Evolutionary conservation across 2,113 vertebrate genomes (phyloP), one percentile per base, ranked within the genome.

Genomic region (Dinomys branickii): DNA sequence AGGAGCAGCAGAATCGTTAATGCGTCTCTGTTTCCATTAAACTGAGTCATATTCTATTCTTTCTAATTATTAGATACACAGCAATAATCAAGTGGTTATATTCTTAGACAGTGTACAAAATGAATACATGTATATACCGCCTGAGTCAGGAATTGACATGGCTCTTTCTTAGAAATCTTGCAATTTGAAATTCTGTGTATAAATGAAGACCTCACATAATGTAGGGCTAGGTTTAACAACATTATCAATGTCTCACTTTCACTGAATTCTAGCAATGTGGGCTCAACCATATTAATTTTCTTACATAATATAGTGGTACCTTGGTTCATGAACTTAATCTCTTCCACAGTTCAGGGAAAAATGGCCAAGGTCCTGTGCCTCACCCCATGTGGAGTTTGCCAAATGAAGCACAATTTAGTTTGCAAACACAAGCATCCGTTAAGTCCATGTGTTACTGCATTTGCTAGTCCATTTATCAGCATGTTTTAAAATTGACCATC

Each of bases 211-310:
- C 33, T 78, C 78, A 56, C 0, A 47, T 67, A 59, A 59, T 12
- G n/a, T 6, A 83, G 3, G 19, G 73, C 26, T n/a, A 59, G 14
- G 5, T n/a, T 95, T 47, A 85, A 2, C 86, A 94, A 96, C 41
- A 59, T 97, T 67, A 65, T 96, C 65, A 85, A 96, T 59, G 50
- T 94, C 73, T 41, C 84, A 87, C 69, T 96, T 44, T 94, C 17
- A 10, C 97, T 98, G 78, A 90, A 26, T 38, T 96, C 93, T 93
- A 93, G 78, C 35, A 80, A 97, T 97, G 81, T 81, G 83, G 85
- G 52, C 91, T 92, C 85, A 90, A n/a, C 97, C 65, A 82, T 78
- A 63, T 44, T 90, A 61, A 90, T 95, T 97, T 50, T 16, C 87
- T 97, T 73, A 13, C 3, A 19, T 69, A 69, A 69, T 69, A 69